Base-by-base conservation (phyloP, 92 coral and sea anemone genomes). In the Porites lobata region DNA sequence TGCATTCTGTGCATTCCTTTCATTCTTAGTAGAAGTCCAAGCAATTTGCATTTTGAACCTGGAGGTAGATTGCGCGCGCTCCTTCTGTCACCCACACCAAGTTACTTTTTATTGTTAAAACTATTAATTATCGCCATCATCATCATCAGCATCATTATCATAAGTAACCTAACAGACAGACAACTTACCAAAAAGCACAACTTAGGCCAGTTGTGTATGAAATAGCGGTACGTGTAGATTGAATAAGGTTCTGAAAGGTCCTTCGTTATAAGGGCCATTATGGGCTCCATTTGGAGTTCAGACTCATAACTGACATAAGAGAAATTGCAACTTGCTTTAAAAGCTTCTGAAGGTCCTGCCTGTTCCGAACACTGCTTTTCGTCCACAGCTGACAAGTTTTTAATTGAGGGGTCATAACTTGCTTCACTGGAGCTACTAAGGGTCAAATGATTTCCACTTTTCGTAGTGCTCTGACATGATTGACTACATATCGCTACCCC, bases 171-270 rank as follows among this genome's bases (percentile, higher is more conserved):
- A 61, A 11, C 18, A 9, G 11, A 56, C 74, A 2, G 3, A 47
- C 50, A 63, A 87, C 99, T 94, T 85, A 98, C 99, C 98, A 98
- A 71, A 85, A 95, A 98, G 69, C 98, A 98, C 22, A 98, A 92
- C 79, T 89, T 92, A 38, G 99, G 99, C 99, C 99, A 98, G 90
- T 98, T 98, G 84, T 98, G 99, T 56, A 98, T 98, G 82, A 98
- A 98, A 90, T 98, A 98, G 68, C 99, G 98, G 85, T 98, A 98
- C 0, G 99, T 98, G 89, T 98, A 98, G 66, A 98, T 93, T 7
- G 99, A 98, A 62, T 98, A 98, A 4, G 99, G 99, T 77, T 98
- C 99, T 1, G 99, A 98, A 63, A 98, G 94, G 93, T 98, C 99
- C 78, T 98, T 98, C 4, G 99, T 98, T 38, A 98, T 98, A 78